Evolutionary conservation across 2,888 invertebrate species (phyloP).

Genomic region (Agrilus mali): DNA sequence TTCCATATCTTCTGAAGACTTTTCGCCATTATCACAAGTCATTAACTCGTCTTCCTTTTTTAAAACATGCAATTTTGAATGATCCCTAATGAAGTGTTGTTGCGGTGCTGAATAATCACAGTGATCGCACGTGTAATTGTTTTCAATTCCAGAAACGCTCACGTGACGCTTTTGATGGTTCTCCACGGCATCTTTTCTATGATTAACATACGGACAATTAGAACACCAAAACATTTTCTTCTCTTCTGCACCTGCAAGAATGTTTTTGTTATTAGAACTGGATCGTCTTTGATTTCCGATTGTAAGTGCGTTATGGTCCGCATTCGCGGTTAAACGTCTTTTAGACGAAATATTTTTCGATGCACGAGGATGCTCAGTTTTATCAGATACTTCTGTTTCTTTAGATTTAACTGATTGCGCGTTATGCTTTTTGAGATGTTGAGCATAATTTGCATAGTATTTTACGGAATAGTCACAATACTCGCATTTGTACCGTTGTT

Average conservation of each 20-base stretch:
- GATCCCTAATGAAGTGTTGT: conserved; percentile 62
- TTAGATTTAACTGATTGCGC: conserved; percentile 43
- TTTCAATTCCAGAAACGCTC: conserved; percentile 43
- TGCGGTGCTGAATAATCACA: conserved; percentile 73
- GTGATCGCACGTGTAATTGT: conserved; percentile 59
- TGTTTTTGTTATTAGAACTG: conserved; percentile 32
- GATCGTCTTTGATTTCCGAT: conserved; percentile 42
- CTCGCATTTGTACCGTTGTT: conserved; percentile 71
- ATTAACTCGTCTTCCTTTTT: conserved; percentile 47
- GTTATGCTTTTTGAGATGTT: conserved; percentile 70
- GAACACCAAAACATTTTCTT: conserved; percentile 56
- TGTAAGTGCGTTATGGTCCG: conserved; percentile 50
- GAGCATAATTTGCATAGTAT: conserved; percentile 71
- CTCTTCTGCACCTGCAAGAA: conserved; percentile 36
- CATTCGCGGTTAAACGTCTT: conserved; percentile 38
- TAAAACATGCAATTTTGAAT: conserved; percentile 65
- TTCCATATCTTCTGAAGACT: conserved; percentile 40
- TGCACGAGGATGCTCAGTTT: conserved; percentile 6
- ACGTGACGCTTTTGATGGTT: conserved; percentile 65
- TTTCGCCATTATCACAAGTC: conserved; percentile 45
- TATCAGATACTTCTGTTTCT: conserved; percentile 18
- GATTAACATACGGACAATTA: conserved; percentile 69
- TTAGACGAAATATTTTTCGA: conserved; percentile 22
- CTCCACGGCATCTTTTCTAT: conserved; percentile 56
- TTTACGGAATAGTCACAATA: conserved; percentile 81